Evolutionary conservation across 2,797 vertebrate species (phyloP), one percentile per base, ranked within the genome.

Genomic region (Rallus crepitans): DNA sequence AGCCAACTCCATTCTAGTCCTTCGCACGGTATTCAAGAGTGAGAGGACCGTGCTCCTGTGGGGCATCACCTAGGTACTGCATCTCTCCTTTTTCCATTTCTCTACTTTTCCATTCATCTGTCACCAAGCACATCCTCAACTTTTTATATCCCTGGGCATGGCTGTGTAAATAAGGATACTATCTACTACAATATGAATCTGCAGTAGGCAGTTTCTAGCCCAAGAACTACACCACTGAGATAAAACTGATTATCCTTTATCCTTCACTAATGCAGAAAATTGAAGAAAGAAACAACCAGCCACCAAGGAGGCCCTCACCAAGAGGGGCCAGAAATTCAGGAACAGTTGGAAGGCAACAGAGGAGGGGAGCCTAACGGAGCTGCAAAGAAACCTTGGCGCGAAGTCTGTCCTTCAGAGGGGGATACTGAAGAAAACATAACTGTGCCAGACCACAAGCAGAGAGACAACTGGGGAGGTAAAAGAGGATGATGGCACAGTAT

Each of bases 371-470:
- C 75, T 66, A 87, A 30, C 5, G 2, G 83, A 77, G 81, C 82
- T 73, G 71, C 57, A 82, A 35, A 69, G 71, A 92, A 96, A 89
- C 60, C 53, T 87, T 90, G 87, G 92, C 92, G 80, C 25, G 14
- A 65, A 57, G 9, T 64, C 53, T 47, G 0, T 28, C 30, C 61
- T 93, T 93, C 72, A 71, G 53, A 59, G 23, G 4, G n/a, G 24
- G 52, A 61, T 65, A 66, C 55, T 84, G 73, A 27, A 87, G 73
- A 71, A 90, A 86, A 57, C 1, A 7, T 48, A 94, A 15, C 53
- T 1, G 6, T 69, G 84, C 93, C 88, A 94, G 94, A 76, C 57
- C 72, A 88, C 91, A 93, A 88, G 69, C 84, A 89, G 84, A 63
- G 87, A 82, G 45, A 82, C 12, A 87, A 87, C 33, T 71, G 57